Conservation (phyloP, 2,888 invertebrate genomes). For the Drosophila phalerata region DNA sequence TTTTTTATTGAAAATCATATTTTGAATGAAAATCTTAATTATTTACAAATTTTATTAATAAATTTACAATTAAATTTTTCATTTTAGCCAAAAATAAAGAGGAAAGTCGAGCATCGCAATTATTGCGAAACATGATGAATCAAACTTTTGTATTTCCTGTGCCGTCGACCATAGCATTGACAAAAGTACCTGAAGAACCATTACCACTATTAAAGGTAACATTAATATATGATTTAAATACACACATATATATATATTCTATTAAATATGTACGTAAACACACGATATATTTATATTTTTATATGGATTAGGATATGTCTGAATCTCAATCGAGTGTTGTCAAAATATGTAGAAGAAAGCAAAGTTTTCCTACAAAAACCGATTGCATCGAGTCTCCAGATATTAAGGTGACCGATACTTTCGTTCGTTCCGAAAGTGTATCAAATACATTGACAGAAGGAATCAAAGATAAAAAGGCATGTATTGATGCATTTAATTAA, state of each 20-base stretch:
- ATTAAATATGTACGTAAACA: not conserved
- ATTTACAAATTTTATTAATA: not conserved
- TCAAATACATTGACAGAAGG: slow-evolving; percentile 56
- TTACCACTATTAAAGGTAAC: slow-evolving; percentile 84
- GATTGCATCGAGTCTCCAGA: slow-evolving; percentile 71
- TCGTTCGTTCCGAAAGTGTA: slow-evolving; percentile 49
- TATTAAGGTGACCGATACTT: slow-evolving; percentile 50
- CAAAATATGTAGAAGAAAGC: slow-evolving; percentile 90
- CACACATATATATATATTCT: too few species aligned
- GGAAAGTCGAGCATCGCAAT: slow-evolving; percentile 91
- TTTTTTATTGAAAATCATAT: not conserved
- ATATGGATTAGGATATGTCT: slow-evolving; percentile 68
- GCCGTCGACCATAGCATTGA: slow-evolving; percentile 84
- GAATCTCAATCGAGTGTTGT: slow-evolving; percentile 69
- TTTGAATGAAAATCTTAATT: not conserved
- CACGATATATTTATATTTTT: slow-evolving; percentile 4
- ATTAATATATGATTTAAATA: not conserved
- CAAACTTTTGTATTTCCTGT: slow-evolving; percentile 91
- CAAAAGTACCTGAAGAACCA: slow-evolving; percentile 83
- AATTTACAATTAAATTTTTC: not conserved
- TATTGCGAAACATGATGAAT: slow-evolving; percentile 91
- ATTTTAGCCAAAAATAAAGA: slow-evolving; percentile 84
- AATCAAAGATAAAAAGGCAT: slow-evolving; percentile 73
- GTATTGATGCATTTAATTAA: slow-evolving; percentile 22
- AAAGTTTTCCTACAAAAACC: slow-evolving; percentile 90